phyloP scores from a whole-genome alignment of 64 coral and sea anemone species.

The Platygyra sinensis region DNA sequence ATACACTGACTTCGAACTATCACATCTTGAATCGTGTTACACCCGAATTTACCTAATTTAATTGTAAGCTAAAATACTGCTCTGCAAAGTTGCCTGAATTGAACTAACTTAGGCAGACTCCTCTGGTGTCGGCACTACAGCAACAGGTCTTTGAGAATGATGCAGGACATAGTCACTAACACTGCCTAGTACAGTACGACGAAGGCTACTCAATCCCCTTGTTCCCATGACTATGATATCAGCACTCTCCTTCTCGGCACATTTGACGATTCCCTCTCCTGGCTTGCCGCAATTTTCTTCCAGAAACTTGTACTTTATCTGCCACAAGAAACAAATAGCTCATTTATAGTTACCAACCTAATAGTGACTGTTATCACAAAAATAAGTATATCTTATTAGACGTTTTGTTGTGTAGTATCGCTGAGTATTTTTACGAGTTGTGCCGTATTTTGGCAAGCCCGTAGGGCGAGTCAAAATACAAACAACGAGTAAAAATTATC shows the following conservation, averaged over 20 bases:
- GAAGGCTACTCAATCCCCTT: slow-evolving; percentile 15
- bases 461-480: too few species aligned
- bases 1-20: background rate
- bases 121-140: slow-evolving; percentile 31
- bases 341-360: too few species aligned
- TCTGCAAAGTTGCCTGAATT: background rate
- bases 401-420: too few species aligned
- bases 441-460: too few species aligned
- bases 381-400: too few species aligned
- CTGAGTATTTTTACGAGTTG: too few species aligned
- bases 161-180: slow-evolving; percentile 70
- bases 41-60: background rate
- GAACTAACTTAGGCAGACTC: background rate
- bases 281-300: background rate
- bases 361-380: too few species aligned
- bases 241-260: background rate
- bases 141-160: slow-evolving; percentile 29
- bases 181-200: slow-evolving; percentile 51
- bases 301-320: background rate
- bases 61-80: slow-evolving; percentile 15
- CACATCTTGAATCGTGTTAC: background rate
- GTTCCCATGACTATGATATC: slow-evolving; percentile 57
- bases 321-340: background rate
- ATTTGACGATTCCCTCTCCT: slow-evolving; percentile 18
- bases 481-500: too few species aligned